Base-by-base conservation (phyloP, 2,888 invertebrate genomes). In the Sialis fuliginosa region DNA sequence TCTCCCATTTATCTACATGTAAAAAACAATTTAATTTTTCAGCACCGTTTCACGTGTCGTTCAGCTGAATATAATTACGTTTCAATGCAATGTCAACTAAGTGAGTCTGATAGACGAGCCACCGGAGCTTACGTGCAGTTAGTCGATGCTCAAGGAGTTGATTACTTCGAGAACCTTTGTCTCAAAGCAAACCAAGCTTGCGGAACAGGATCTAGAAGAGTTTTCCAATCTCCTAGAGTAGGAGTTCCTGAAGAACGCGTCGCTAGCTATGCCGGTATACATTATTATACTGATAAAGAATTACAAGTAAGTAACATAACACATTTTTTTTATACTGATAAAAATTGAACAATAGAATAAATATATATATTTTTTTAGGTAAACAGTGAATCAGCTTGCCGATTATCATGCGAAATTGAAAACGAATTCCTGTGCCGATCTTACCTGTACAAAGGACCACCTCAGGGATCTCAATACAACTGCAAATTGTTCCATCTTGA, bases 1-100 rank as follows among this genome's bases (percentile, higher is more conserved):
- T n/a, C n/a, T n/a, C n/a, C n/a, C n/a, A n/a, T n/a, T n/a, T n/a
- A n/a, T n/a, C n/a, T n/a, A n/a, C n/a, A 22, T 22, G 22, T 22
- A 22, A 22, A 22, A 22, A 22, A 48, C 46, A 44, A 49, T 48
- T 43, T 34, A 34, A 6, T 57, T 52, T 54, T 65, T 67, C 65
- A 83, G 79, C 86, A 88, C 64, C 84, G 90, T 46, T 92, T 92
- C 65, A 80, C 82, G 9, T 93, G 92, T 60, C 81, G 92, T 6
- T 91, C 91, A 1, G 86, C 86, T 37, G 91, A 92, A 64, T 93
- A 92, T 66, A 91, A 92, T 65, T 92, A 92, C 67, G 85, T 87
- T 50, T 89, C 88, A 49, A 79, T 92, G 64, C 82, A 91, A 58
- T 93, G 92, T 59, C 85, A 90, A 52, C 74, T 93, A 39, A 88